phyloP scores from a whole-genome alignment of 2,113 vertebrate species.

The Chloroceryle aenea region DNA sequence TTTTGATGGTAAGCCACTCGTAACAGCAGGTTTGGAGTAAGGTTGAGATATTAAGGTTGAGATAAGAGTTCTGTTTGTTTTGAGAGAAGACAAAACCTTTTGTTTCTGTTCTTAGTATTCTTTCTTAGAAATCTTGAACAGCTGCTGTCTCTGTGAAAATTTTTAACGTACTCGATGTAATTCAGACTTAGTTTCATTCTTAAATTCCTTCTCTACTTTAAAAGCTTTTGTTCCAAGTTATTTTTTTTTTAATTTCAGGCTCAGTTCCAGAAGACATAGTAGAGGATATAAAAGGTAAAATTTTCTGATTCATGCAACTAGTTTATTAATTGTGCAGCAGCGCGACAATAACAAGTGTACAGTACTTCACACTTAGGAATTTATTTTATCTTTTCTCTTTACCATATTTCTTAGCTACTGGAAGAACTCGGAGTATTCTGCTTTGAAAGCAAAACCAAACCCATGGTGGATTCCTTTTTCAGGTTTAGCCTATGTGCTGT shows the following conservation, averaged over 20 bases:
- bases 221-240: background rate
- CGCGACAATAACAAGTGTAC: background rate
- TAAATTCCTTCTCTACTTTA: background rate
- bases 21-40: background rate
- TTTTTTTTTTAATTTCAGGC: conserved; percentile 74
- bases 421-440: background rate
- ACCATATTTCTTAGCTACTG: background rate
- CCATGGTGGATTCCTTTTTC: background rate
- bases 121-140: background rate
- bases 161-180: background rate
- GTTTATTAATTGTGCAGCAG: background rate
- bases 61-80: background rate
- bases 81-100: background rate
- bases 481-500: background rate
- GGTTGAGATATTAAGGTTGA: background rate
- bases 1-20: background rate
- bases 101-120: background rate
- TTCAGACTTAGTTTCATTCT: background rate
- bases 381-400: background rate
- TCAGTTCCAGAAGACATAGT: conserved; percentile 91
- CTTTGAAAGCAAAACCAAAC: background rate
- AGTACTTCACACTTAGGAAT: background rate
- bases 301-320: background rate
- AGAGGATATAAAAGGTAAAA: conserved; percentile 95
- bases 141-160: background rate